Base-by-base conservation (phyloP, 2,888 invertebrate species). In the Lithophane ornitopus region DNA sequence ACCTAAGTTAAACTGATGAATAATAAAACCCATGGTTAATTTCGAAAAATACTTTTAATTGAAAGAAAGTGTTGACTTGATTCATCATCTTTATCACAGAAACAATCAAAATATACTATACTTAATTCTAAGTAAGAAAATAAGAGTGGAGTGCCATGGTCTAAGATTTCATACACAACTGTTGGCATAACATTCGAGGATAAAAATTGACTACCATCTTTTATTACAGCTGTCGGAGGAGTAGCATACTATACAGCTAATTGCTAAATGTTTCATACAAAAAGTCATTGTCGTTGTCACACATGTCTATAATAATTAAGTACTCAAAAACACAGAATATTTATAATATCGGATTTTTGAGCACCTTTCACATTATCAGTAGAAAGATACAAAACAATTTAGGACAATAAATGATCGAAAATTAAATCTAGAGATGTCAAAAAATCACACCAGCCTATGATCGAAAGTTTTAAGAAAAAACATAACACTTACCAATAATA, bases 61-160 rank as follows among this genome's bases (percentile, higher is more conserved):
- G 54, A 74, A 80, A 66, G 52, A 74, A 71, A 62, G 28, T 54
- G 34, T 71, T 52, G 56, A 70, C 78, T 84, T 78, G 81, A 81
- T 87, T 78, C 62, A 76, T 69, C 54, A 77, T 75, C 71, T 84
- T 78, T 89, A 89, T 89, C 89, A 89, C 88, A 89, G 88, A 85
- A 85, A 82, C 72, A 74, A 89, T 87, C 82, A 79, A 78, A 74
- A 54, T 71, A 63, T 74, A 12, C 34, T 16, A 68, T 84, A 80
- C 81, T 84, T 80, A 81, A 66, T 73, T 26, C 52, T 81, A 84
- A 74, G 70, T 78, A 79, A 63, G 44, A 58, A 68, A 79, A n/a
- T 63, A 68, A 34, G 11, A 81, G 49, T 34, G n/a, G 19, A 46
- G 8, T 41, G 41, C 34, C 49, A 56, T 58, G 26, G 7, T 44